Conservation (phyloP, 2,797 vertebrate species). For the Gymnocypris eckloni region DNA sequence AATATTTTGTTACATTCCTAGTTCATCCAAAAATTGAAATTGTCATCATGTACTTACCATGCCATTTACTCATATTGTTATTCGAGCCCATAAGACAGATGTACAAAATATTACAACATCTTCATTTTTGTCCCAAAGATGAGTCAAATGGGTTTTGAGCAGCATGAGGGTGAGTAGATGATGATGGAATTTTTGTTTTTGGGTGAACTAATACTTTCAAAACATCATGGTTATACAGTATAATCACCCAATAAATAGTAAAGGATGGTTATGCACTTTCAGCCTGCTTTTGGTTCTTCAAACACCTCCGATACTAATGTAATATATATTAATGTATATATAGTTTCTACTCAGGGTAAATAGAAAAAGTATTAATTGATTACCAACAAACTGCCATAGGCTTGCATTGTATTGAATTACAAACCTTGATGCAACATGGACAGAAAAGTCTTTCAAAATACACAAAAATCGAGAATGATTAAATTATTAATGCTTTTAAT, state of each 20-base stretch:
- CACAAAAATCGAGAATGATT: not conserved
- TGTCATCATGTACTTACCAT: not conserved
- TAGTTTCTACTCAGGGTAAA: not conserved
- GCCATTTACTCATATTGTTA: not conserved
- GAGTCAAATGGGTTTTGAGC: not conserved
- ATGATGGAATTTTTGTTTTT: not conserved
- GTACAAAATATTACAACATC: not conserved
- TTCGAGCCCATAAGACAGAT: not conserved
- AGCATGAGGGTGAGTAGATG: not conserved
- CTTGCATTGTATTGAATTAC: not conserved
- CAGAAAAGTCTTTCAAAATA: not conserved
- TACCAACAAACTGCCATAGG: not conserved
- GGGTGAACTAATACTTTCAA: not conserved
- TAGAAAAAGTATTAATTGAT: too few species aligned
- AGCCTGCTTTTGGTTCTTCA: not conserved
- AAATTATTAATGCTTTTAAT: not conserved
- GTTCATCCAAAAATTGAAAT: not conserved
- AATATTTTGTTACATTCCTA: not conserved
- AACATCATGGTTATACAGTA: not conserved
- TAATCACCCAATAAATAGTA: not conserved
- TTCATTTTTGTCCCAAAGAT: not conserved
- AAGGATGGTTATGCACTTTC: not conserved
- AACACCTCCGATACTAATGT: not conserved
- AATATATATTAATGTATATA: not conserved
- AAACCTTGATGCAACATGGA: not conserved